These are phyloP conservation scores for Rapana venosa DNA, from an alignment of 2,888 invertebrate genomes.

Conservation along the genomic window DNA sequence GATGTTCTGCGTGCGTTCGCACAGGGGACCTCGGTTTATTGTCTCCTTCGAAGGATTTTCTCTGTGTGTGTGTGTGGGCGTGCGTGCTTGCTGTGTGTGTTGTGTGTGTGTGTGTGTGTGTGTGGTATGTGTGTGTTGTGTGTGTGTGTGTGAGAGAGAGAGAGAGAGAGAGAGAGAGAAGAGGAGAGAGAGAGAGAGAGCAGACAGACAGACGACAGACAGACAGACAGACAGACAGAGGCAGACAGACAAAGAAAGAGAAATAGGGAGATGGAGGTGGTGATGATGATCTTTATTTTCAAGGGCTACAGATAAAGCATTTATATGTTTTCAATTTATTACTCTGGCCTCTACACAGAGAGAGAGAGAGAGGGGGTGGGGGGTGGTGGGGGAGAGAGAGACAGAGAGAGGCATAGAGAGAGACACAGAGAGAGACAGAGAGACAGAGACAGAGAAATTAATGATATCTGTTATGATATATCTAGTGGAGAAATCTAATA, in stretches of 20 bases:
- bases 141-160: neutral
- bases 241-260: neutral
- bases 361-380: too few relatives aligned
- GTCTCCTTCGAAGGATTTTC: too few relatives aligned
- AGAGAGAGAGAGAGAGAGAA: too few relatives aligned
- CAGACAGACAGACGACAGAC: neutral
- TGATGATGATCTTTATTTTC: too few relatives aligned
- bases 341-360: too few relatives aligned
- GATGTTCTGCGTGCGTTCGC: too few relatives aligned
- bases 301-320: too few relatives aligned
- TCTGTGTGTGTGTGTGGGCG: neutral
- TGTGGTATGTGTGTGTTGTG: neutral
- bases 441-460: neutral
- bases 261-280: neutral
- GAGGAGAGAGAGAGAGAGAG: neutral
- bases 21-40: too few relatives aligned
- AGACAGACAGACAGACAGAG: neutral
- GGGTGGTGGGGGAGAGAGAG: neutral
- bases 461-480: neutral
- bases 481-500: too few relatives aligned
- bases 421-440: neutral
- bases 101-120: conserved; percentile 15
- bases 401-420: neutral
- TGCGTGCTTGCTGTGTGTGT: conserved; percentile 9
- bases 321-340: too few relatives aligned